Conservation (phyloP, 2,888 invertebrate species). For the Steinernema carpocapsae region DNA sequence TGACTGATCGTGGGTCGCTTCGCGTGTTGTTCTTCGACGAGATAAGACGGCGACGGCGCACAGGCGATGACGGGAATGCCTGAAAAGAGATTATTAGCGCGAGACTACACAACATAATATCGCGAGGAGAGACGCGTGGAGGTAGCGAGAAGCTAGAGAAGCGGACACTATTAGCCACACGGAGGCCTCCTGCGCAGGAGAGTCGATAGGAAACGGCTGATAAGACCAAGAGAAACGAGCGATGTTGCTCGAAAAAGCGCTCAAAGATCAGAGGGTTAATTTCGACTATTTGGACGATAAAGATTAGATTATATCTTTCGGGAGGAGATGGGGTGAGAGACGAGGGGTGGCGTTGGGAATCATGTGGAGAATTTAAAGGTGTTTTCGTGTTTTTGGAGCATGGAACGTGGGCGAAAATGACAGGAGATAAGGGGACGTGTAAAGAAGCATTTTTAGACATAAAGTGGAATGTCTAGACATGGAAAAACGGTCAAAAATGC, state of each 20-base stretch:
- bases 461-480: too few species aligned
- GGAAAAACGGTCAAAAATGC: too few species aligned
- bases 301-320: background rate
- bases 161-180: too few species aligned
- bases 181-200: too few species aligned
- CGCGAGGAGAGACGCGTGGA: background rate
- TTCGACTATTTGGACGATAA: background rate
- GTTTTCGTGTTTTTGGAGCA: background rate
- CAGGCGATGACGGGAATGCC: slow-evolving; percentile 25
- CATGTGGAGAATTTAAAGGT: slow-evolving; percentile 26
- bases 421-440: too few species aligned
- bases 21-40: slow-evolving; percentile 1
- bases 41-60: slow-evolving; percentile 1
- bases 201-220: slow-evolving; percentile 17
- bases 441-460: too few species aligned
- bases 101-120: slow-evolving; percentile 10
- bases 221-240: background rate
- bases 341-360: background rate
- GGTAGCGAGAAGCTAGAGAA: slow-evolving; percentile 19
- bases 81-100: slow-evolving; percentile 1
- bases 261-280: slow-evolving; percentile 11
- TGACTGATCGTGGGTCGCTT: background rate
- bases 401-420: background rate
- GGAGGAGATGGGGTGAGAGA: background rate
- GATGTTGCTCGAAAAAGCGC: background rate